Base-by-base conservation (phyloP, 1,140 invertebrate genomes). In the Drosophila lini region DNA sequence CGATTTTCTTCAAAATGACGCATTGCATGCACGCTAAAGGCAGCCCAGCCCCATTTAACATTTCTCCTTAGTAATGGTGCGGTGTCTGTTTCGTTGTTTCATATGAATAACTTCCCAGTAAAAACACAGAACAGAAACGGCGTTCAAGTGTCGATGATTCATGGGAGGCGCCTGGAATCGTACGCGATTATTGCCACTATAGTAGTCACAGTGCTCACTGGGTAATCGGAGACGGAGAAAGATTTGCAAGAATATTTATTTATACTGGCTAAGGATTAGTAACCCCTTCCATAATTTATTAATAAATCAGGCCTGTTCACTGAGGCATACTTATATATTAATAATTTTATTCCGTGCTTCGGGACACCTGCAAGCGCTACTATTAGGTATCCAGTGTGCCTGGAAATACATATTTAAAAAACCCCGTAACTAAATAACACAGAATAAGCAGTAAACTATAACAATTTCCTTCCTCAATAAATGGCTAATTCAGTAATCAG, bases 1-100 rank as follows among this genome's bases (percentile, higher is more conserved):
- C 83, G 83, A 88, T 89, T 88, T 88, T 80, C 52, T 28, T 71
- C 48, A 67, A 78, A 88, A 78, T 88, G 83, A 88, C 83, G 83
- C 83, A 88, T 88, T 78, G 65, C 84, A 69, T 78, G 65, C 84
- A 69, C 44, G 58, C 53, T 48, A 67, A 45, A 42, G 42, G 44
- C 47, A 50, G 42, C 61, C 47, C 36, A 5, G 41, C 15, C 53
- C 44, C 47, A 32, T 32, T 50, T 60, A 52, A 32, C 36, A 10
- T 42, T 63, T 38, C 62, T n/a, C 28, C 42, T 34, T 40, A 34
- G n/a, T 47, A 32, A 1, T 68, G 40, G 47, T 71, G 44, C 31
- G 55, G 56, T 58, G 57, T 71, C 50, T 74, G 62, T 69, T 75
- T 52, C 74, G 65, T 50, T 83, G 74, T 80, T 79, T 86, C 70